A percentile compares a stretch with the other conserved stretches of the same genome.
Conservation (phyloP, 1,140 invertebrate genomes). For the Portunus trituberculatus region DNA sequence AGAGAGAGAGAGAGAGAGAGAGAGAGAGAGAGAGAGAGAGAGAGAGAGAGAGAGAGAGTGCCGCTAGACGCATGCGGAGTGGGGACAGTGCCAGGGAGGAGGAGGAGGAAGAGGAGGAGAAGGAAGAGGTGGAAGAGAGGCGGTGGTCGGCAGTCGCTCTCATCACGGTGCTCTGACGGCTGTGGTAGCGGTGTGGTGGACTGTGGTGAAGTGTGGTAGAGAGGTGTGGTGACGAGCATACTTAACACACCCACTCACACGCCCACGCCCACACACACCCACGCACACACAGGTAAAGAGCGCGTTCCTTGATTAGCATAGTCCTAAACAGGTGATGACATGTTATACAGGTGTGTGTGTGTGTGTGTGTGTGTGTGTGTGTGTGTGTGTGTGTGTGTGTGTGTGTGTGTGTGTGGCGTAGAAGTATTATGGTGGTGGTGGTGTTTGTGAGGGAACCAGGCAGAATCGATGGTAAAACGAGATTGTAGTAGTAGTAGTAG, state of each 20-base stretch:
- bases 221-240: not conserved
- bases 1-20: not conserved
- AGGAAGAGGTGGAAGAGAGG: not conserved
- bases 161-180: not conserved
- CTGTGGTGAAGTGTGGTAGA: not conserved
- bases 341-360: not conserved
- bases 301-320: too few species aligned
- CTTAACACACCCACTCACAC: constrained; percentile 18
- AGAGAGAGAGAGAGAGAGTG: not conserved
- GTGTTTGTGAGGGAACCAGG: not conserved
- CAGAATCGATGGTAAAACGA: too few species aligned
- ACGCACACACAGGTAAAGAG: not conserved
- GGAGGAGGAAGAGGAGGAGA: not conserved
- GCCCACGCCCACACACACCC: constrained; percentile 9
- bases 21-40: not conserved
- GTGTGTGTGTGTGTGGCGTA: not conserved
- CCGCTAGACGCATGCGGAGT: not conserved
- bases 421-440: too few species aligned
- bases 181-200: too few species aligned
- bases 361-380: too few species aligned
- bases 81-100: too few species aligned
- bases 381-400: too few species aligned
- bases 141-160: not conserved
- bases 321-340: not conserved
- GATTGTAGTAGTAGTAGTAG: too few species aligned